Evolutionary conservation across 35 echinoderm and acorn worm genomes (phyloP), one percentile per base, ranked within the genome.

Genomic region (Amphiura filiformis): DNA sequence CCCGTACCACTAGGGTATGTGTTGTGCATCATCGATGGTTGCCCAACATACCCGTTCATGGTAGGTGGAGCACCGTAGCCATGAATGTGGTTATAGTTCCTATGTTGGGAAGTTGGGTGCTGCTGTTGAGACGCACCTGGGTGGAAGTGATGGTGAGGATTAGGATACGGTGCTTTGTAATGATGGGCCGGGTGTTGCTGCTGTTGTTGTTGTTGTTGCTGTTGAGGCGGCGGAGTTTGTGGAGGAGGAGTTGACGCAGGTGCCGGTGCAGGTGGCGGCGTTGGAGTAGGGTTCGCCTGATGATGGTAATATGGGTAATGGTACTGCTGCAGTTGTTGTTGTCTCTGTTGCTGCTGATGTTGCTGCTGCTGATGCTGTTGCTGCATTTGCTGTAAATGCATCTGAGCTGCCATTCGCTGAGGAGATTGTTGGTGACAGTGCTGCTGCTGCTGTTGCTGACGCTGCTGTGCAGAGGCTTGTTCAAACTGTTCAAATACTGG

Each of bases 1-100:
- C 39, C 65, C 18, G 42, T 37, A 34, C 56, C 34, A 39, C 82
- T 81, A 35, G 81, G 89, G 78, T 92, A 96, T 3, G 77, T 82
- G 57, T 96, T 91, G 31, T 85, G 83, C 81, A 96, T 91, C 85
- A 96, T 92, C 4, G 17, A 2, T 5, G 86, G 81, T 36, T 88
- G 84, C 28, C 81, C 65, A 42, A 96, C 87, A 90, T 92, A 96
- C 49, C 94, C 94, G 40, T 96, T 96, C 82, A 96, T 89, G 31
- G 89, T 61, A 44, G 37, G 82, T 31, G 56, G 31, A 47, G 78
- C 76, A 41, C 35, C 77, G 83, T 81, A 96, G 37, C 78, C 86
- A 49, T 34, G 82, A 20, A 92, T 80, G 87, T 91, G 79, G 65
- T 91, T 91, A 82, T 91, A 91, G 38, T 82, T 85, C 34, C 41